A percentile compares a stretch with the other conserved stretches of the same genome.
Conservation (phyloP, 2,888 invertebrate species). For the Drosophila stalkeri region DNA sequence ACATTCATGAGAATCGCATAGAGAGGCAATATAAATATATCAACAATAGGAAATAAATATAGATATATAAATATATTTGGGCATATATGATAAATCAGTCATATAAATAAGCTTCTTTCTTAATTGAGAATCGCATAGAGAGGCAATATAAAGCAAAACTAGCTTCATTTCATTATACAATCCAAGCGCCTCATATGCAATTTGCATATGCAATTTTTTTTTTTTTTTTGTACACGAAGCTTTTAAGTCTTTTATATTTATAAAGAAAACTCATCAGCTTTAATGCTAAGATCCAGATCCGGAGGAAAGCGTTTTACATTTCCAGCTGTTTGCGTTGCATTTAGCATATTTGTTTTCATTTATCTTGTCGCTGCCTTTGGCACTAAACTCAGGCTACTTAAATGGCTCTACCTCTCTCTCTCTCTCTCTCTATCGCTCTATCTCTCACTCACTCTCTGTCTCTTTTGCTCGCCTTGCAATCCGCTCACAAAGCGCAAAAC, state of each 20-base stretch:
- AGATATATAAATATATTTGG: too few species aligned
- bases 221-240: not conserved
- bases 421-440: not conserved
- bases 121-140: not conserved
- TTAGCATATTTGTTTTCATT: conserved; percentile 19
- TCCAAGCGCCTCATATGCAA: not conserved
- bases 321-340: conserved; percentile 1
- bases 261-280: not conserved
- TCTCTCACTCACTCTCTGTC: not conserved
- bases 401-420: not conserved
- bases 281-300: not conserved
- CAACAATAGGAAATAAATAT: too few species aligned
- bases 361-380: conserved; percentile 20
- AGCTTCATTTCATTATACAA: not conserved
- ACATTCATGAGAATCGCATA: not conserved
- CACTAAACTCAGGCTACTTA: conserved; percentile 26
- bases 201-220: not conserved
- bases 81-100: too few species aligned
- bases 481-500: conserved; percentile 49
- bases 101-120: too few species aligned
- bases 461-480: conserved; percentile 26
- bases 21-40: not conserved
- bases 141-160: not conserved
- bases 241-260: conserved; percentile 3
- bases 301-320: conserved; percentile 1